Conservation (phyloP, 2,797 vertebrate species). For the Clarias laeviceps region DNA sequence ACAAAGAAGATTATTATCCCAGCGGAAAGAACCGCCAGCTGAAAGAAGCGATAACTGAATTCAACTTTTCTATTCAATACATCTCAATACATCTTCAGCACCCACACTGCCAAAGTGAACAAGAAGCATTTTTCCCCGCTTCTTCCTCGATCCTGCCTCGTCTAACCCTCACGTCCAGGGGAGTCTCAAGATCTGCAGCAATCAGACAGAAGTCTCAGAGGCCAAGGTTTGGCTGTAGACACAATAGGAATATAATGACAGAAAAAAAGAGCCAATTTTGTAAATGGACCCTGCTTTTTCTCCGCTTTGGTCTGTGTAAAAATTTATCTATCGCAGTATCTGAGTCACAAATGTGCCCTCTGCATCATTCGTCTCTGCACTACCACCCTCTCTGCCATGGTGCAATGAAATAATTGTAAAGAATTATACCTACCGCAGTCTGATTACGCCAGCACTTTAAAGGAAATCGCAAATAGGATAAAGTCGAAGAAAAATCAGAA, state of each 20-base stretch:
- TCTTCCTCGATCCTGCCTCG: slow-evolving; percentile 41
- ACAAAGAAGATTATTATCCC: slow-evolving; percentile 42
- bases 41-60: slow-evolving; percentile 31
- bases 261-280: slow-evolving; percentile 59
- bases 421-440: slow-evolving; percentile 69
- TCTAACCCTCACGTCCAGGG: slow-evolving; percentile 11
- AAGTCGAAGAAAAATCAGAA: slow-evolving; percentile 63
- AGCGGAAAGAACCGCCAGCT: slow-evolving; percentile 12
- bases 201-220: slow-evolving; percentile 47
- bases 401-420: slow-evolving; percentile 66
- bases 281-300: slow-evolving; percentile 53
- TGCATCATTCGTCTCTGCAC: slow-evolving; percentile 37
- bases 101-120: slow-evolving; percentile 1
- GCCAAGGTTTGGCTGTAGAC: slow-evolving; percentile 47
- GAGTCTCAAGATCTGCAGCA: slow-evolving; percentile 42
- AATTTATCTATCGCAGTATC: slow-evolving; percentile 61
- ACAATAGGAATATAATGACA: slow-evolving; percentile 60
- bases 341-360: slow-evolving; percentile 47
- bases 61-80: slow-evolving; percentile 38
- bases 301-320: slow-evolving; percentile 48
- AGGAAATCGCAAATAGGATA: slow-evolving; percentile 66
- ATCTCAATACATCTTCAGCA: slow-evolving; percentile 29
- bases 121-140: slow-evolving; percentile 27
- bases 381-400: slow-evolving; percentile 53
- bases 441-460: slow-evolving; percentile 64